Conservation (phyloP, 2,888 invertebrate species). For the Hesperia comma region DNA sequence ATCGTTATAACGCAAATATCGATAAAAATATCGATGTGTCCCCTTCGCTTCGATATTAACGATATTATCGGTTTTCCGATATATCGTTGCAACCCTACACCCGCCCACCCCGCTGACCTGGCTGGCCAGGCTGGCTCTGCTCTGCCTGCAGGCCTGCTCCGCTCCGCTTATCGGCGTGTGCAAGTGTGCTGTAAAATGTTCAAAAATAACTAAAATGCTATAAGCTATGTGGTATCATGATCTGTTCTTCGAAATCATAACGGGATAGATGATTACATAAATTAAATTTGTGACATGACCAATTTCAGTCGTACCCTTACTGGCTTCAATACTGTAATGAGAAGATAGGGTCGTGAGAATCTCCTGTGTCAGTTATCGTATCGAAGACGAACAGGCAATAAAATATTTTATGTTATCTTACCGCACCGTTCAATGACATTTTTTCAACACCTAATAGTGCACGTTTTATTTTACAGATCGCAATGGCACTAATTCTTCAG, state of each 20-base stretch:
- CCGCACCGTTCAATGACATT: constrained; percentile 28
- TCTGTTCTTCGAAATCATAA: constrained; percentile 30
- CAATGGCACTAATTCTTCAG: constrained; percentile 92
- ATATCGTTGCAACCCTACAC: too few relatives aligned
- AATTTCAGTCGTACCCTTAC: constrained; percentile 9
- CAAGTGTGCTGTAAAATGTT: constrained; percentile 36
- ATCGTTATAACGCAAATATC: too few relatives aligned
- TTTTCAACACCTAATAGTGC: constrained; percentile 1
- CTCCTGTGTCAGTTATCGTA: constrained; percentile 39
- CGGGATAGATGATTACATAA: constrained; percentile 32
- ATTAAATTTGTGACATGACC: constrained; percentile 32
- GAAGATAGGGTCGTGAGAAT: constrained; percentile 25
- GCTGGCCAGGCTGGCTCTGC: not conserved
- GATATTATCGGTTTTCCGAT: too few relatives aligned
- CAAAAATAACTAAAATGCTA: constrained; percentile 34
- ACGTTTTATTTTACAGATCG: constrained; percentile 72
- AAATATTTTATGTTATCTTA: constrained; percentile 42
- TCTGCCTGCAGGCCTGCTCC: too few relatives aligned
- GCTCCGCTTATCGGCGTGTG: constrained; percentile 13
- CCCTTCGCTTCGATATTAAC: too few relatives aligned
- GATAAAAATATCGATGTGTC: too few relatives aligned
- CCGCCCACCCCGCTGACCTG: not conserved
- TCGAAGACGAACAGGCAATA: constrained; percentile 41
- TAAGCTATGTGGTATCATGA: constrained; percentile 24
- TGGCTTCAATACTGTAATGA: constrained; percentile 15